Base-by-base conservation (phyloP, 2,113 vertebrate species). In the Chlorodrepanis virens region DNA sequence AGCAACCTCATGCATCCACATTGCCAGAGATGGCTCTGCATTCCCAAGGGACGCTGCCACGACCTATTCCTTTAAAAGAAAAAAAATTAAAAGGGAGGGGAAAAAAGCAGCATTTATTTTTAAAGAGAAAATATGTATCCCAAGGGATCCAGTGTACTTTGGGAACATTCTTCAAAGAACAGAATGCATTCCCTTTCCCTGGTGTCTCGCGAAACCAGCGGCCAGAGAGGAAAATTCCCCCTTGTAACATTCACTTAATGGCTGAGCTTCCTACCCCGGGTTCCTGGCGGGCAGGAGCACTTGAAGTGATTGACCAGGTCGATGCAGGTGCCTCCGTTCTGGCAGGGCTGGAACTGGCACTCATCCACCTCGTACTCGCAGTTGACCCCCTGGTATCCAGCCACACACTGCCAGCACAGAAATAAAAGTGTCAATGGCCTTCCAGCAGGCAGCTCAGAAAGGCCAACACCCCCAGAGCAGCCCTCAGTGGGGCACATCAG, bases 301-400 rank as follows among this genome's bases (percentile, higher is more conserved):
- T 97, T 98, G 97, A 98, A 99, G 31, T 95, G 98, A 97, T 99
- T 99, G 97, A 99, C 97, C 15, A 99, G 98, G 97, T 99, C 99
- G 69, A 99, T 98, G 49, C 99, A 99, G 1, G 98, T 99, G 63
- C 99, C 99, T 80, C 99, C 98, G 0, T 99, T 98, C 90, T 98
- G 98, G 96, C 99, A 99, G 11, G 98, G 99, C 75, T 98, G 98
- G 9, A 98, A 98, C 95, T 99, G 98, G 95, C 99, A 99, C 83
- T 99, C 99, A 19, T 99, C 97, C n/a, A 99, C 98, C 71, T 99
- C 98, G 44, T 99, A 99, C 60, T 99, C 98, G 1, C 99, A 99
- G 96, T 99, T 99, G 90, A 99, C 98, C 28, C 99, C 99, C 97
- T 99, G 98, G 95, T 98, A 99, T 2, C 99, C 99, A 39, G 98